Base-by-base conservation (phyloP, 1,140 invertebrate genomes). In the Lordiphosa stackelbergi region DNA sequence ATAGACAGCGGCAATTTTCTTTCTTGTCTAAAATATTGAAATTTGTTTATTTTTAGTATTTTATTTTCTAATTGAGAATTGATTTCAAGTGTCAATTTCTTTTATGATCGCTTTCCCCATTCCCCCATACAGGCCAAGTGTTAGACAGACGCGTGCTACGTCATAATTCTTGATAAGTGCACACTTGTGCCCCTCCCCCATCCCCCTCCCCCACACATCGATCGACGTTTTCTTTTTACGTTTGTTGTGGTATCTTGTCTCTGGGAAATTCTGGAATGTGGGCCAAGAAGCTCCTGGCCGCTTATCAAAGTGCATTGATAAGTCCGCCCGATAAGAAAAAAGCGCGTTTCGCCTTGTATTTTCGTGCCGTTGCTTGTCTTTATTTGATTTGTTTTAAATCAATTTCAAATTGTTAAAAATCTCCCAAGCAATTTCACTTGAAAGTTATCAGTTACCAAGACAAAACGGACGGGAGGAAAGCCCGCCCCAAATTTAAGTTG, bases 141-240 rank as follows among this genome's bases (percentile, higher is more conserved):
- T 47, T 22, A 9, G 40, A 12, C n/a, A 40, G 47, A 51, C 60
- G 53, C 68, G 53, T 59, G 54, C 66, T 70, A 65, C 68, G 69
- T 71, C 69, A 71, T 70, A 70, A 60, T 70, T 70, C 34, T 55
- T 58, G 68, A 72, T 72, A 66, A 72, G 65, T 65, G 47, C 13
- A 41, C 69, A 64, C 45, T 64, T 64, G 60, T 57, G 54, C 41
- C 48, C 53, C 42, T 38, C 43, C 13, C 38, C 54, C 37, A 51
- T 38, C 43, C 13, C 38, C 54, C 37, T 46, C 56, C 34, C 19
- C 16, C 41, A 51, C 12, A n/a, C 22, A 31, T 5, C 28, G 28
- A 31, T 31, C 28, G 7, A 1, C 28, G 28, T 2, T 31, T 31
- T 31, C 36, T 5, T 28, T 5, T 5, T 2, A 13, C 28, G 35